phyloP scores from a whole-genome alignment of 2,797 vertebrate species.

The Argya squamiceps region DNA sequence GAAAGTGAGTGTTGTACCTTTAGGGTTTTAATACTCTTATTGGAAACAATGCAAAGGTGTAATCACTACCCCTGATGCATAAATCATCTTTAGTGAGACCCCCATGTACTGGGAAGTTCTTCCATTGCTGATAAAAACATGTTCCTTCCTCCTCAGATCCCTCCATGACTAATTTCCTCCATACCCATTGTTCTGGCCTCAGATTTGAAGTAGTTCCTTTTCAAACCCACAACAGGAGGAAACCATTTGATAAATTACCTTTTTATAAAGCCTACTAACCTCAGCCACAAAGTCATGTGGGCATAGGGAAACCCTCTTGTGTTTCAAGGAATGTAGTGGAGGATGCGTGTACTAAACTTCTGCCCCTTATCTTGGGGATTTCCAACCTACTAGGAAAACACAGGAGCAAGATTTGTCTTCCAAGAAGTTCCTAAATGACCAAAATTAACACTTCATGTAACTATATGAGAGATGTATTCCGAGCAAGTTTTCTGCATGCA shows the following conservation, averaged over 20 bases:
- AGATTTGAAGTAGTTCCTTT: conserved; percentile 32
- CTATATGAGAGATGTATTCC: not conserved
- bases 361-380: not conserved
- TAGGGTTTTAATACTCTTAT: not conserved
- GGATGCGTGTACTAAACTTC: not conserved
- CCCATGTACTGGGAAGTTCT: conserved; percentile 12
- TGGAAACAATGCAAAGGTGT: not conserved
- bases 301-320: not conserved
- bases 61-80: not conserved
- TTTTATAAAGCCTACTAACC: conserved; percentile 7
- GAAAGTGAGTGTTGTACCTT: not conserved
- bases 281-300: not conserved
- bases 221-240: conserved; percentile 50
- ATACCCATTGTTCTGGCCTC: conserved; percentile 48
- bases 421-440: not conserved
- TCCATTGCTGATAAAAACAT: conserved; percentile 36
- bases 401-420: not conserved
- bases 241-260: conserved; percentile 42
- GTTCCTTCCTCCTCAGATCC: conserved; percentile 35
- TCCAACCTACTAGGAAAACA: not conserved
- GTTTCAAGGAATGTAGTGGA: not conserved
- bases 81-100: not conserved
- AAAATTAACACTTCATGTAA: not conserved
- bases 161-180: conserved; percentile 62
- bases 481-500: not conserved